Conservation (phyloP, 2,797 vertebrate genomes). For the Poeciliopsis infans region DNA sequence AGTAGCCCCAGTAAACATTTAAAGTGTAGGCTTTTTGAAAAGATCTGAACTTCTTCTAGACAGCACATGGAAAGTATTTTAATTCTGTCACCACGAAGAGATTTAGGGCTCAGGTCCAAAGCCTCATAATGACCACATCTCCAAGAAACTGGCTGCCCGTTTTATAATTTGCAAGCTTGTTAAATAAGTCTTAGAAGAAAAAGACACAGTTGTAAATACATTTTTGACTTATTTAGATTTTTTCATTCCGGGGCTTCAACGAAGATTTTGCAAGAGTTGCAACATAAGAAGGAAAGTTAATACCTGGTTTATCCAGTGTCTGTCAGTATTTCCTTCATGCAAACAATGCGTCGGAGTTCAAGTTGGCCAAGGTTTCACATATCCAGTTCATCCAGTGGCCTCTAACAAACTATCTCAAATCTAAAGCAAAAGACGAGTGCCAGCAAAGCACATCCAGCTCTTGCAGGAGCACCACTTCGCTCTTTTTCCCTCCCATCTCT, state of each 20-base stretch:
- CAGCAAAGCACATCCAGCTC: conserved; percentile 33
- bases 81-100: conserved; percentile 77
- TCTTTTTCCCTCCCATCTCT: conserved; percentile 61
- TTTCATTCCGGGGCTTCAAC: neutral
- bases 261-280: neutral
- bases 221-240: neutral
- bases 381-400: conserved; percentile 28
- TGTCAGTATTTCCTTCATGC: conserved; percentile 40
- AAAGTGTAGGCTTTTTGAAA: conserved; percentile 51
- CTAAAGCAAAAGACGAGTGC: conserved; percentile 50
- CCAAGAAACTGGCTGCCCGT: conserved; percentile 67
- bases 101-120: conserved; percentile 79
- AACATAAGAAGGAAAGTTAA: conserved; percentile 6
- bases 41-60: conserved; percentile 53
- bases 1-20: conserved; percentile 45
- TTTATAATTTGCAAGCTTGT: conserved; percentile 43
- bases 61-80: conserved; percentile 80
- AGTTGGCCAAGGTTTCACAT: conserved; percentile 34
- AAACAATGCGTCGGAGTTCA: conserved; percentile 32
- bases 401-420: conserved; percentile 30
- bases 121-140: conserved; percentile 79
- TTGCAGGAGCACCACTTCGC: conserved; percentile 52
- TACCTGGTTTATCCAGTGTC: conserved; percentile 62
- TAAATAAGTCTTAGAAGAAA: conserved; percentile 21
- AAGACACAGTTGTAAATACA: conserved; percentile 34